Conservation (phyloP, 2,888 invertebrate species). For the Deilephila porcellus region DNA sequence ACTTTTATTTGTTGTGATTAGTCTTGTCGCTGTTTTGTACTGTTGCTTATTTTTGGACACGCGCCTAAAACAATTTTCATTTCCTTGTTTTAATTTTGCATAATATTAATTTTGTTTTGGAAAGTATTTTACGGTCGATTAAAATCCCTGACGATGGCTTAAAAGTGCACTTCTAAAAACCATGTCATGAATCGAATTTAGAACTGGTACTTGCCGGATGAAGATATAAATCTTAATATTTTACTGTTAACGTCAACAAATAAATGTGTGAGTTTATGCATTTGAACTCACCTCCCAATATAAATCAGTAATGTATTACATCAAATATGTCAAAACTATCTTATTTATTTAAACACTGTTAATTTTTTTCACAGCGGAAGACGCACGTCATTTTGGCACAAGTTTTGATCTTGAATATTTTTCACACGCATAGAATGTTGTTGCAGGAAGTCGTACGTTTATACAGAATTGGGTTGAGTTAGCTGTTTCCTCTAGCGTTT, state of each 20-base stretch:
- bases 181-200: background rate
- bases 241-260: background rate
- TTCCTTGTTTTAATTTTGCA: background rate
- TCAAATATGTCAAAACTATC: background rate
- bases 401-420: slow-evolving; percentile 22
- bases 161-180: no score
- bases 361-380: slow-evolving; percentile 25
- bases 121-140: no score
- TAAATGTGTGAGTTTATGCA: background rate
- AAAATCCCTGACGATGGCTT: no score
- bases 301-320: background rate
- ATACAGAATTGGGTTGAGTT: slow-evolving; percentile 20
- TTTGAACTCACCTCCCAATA: background rate
- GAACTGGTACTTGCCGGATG: background rate
- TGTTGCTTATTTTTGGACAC: slow-evolving; percentile 17
- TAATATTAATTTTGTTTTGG: background rate
- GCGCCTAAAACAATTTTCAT: background rate
- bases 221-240: background rate
- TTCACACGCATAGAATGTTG: background rate
- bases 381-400: slow-evolving; percentile 25
- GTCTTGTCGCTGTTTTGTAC: slow-evolving; percentile 9
- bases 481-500: slow-evolving; percentile 27
- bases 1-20: slow-evolving; percentile 28
- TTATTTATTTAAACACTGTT: background rate
- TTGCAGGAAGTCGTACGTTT: slow-evolving; percentile 25